Percentiles rank a stretch among this genome's conserved stretches.
Evolutionary conservation across 2,113 vertebrate genomes (phyloP).

Genomic region (Podarcis raffonei): DNA sequence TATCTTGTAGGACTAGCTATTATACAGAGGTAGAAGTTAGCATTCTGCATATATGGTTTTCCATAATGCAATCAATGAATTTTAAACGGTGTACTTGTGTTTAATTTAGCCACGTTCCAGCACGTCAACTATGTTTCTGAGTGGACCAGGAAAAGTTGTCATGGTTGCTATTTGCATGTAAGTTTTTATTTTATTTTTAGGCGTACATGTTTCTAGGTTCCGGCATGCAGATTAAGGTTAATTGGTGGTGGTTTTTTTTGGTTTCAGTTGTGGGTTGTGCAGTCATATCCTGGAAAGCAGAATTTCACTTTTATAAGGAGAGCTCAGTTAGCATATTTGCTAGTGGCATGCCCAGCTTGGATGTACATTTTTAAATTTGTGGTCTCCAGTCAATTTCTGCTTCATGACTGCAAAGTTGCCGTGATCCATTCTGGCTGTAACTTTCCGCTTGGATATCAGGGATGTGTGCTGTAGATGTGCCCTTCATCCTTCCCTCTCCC

Average conservation of each 20-base stretch:
- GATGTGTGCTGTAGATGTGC: background rate
- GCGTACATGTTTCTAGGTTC: background rate
- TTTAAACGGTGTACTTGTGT: slow-evolving; percentile 37
- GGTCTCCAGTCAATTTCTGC: background rate
- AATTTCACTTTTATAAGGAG: background rate
- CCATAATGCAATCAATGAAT: background rate
- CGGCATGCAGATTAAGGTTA: too few relatives aligned
- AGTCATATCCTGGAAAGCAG: background rate
- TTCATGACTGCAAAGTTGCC: background rate
- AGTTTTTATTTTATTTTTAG: slow-evolving; percentile 67
- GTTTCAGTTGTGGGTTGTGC: too few relatives aligned
- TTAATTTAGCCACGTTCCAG: slow-evolving; percentile 88
- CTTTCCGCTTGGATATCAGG: background rate
- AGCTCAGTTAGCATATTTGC: background rate
- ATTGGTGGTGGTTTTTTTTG: background rate
- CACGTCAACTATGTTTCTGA: slow-evolving; percentile 84
- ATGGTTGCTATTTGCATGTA: slow-evolving; percentile 99
- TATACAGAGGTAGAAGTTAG: background rate
- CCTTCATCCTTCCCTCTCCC: background rate
- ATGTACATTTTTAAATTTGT: background rate
- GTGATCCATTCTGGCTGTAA: too few relatives aligned
- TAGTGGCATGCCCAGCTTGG: background rate
- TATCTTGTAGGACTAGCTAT: background rate
- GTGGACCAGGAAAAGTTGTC: slow-evolving; percentile 97
- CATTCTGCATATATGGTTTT: too few relatives aligned